Evolutionary conservation across 2,113 vertebrate genomes (phyloP), one percentile per base, ranked within the genome.

Genomic region (Epinephelus fuscoguttatus): DNA sequence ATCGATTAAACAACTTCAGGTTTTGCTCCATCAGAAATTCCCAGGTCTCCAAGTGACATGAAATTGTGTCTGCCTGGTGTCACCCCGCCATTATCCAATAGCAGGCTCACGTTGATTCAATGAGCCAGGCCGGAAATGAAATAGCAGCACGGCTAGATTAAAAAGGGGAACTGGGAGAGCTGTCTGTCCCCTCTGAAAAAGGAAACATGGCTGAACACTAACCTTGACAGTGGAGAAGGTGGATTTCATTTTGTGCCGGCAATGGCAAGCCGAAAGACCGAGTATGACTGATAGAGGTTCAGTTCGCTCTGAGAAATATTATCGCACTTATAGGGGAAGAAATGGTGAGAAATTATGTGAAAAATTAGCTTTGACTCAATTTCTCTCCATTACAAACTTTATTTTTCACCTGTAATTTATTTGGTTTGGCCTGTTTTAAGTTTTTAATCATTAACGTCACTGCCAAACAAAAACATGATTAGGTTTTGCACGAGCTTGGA

Each of bases 81-180:
- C 79, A 80, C 73, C 40, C 33, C 64, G 40, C 70, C 66, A 64
- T 80, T 89, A 86, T 88, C 45, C 27, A 78, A 66, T 25, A 70
- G 47, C 70, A 57, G 17, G 72, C 59, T 78, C 61, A 19, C 61
- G 55, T 72, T 89, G 90, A 93, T 89, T 93, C 87, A 88, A 82
- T 78, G 79, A 93, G 88, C 80, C 76, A 88, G 70, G 76, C 79
- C 73, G 91, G 89, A 94, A 94, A 94, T 93, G 75, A 93, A 94
- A 93, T 85, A 80, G 87, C 66, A 70, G 85, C 80, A 84, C 63
- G 70, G 81, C 30, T 10, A 92, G 90, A 94, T 93, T 92, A 91
- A 92, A 88, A 94, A 75, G 63, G 72, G 71, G 81, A 76, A 86
- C 75, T 70, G 64, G 70, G 47, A 74, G 53, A 63, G 59, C 59